Evolutionary conservation across 2,888 invertebrate species (phyloP), one percentile per base, ranked within the genome.

Genomic region (Diogma glabrata): DNA sequence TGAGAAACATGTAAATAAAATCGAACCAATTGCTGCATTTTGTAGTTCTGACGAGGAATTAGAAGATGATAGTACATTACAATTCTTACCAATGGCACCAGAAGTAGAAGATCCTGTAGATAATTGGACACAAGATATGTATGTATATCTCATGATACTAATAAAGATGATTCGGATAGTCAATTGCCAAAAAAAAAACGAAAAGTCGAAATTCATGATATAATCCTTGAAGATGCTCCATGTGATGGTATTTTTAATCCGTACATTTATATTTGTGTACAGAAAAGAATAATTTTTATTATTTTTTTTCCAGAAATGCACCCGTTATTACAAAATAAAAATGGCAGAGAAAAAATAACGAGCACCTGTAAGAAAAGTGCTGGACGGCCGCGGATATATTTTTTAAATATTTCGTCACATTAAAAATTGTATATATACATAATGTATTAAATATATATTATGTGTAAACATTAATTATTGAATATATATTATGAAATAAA

Each of bases 1-100:
- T n/a, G n/a, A n/a, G n/a, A n/a, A n/a, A n/a, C n/a, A 96, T 71
- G 94, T 96, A 28, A 85, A 84, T 49, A 80, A 85, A 6, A 82
- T 91, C 50, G 93, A 94, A 64, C 86, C 92, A 2, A 92, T 95
- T 26, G 86, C 90, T 2, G 95, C 93, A 1, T 95, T 95, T 73
- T 93, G 94, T 65, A 95, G 95, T 64, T 92, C 91, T 0, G 70
- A 70, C 49, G 70, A 70, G 50, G 70, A 70, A 49, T 63, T 62
- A 14, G 70, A 70, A 53, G 69, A 88, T 62, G 82, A 82, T 57
- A 80, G 77, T 55, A 77, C 86, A 55, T 73, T 93, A 26, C 83
- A 89, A 56, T 93, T 91, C 72, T 71, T 94, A 53, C 92, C 93
- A 1, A 92, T 91, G 63, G 88, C 93, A 17, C 93, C 93, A 0